These are phyloP conservation scores for Hemicordylus capensis DNA, from an alignment of 2,113 vertebrate genomes.

Conservation along the genomic window DNA sequence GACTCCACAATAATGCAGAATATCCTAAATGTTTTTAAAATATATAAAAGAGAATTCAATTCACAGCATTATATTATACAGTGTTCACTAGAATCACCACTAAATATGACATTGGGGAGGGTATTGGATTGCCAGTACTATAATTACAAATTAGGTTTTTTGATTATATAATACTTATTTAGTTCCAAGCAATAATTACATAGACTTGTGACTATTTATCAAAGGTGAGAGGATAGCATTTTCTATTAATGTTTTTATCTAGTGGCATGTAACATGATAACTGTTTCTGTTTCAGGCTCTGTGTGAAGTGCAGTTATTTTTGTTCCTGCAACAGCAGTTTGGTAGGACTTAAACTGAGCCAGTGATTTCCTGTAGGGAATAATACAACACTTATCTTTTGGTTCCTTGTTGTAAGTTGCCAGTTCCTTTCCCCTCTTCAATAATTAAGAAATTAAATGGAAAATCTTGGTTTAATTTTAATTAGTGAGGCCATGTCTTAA, in stretches of 20 bases:
- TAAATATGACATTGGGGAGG: too few species aligned
- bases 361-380: slow-evolving; percentile 41
- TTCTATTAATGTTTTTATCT: slow-evolving; percentile 38
- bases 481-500: too few species aligned
- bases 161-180: fast-evolving
- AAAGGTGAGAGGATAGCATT: slow-evolving; percentile 27
- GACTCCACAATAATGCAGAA: too few species aligned
- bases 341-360: slow-evolving; percentile 21
- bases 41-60: too few species aligned
- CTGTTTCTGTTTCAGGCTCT: neutral
- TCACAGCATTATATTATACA: too few species aligned
- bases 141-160: too few species aligned
- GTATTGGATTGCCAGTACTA: too few species aligned
- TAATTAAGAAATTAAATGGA: neutral
- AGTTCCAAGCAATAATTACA: slow-evolving; percentile 36
- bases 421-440: neutral
- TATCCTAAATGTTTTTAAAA: too few species aligned
- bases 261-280: slow-evolving; percentile 4
- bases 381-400: neutral
- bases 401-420: neutral
- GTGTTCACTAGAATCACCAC: too few species aligned
- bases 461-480: neutral
- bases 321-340: slow-evolving; percentile 49
- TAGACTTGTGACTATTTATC: neutral
- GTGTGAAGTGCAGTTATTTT: slow-evolving; percentile 24